Base-by-base conservation (phyloP, 2,113 vertebrate species). In the Tauraco erythrolophus region DNA sequence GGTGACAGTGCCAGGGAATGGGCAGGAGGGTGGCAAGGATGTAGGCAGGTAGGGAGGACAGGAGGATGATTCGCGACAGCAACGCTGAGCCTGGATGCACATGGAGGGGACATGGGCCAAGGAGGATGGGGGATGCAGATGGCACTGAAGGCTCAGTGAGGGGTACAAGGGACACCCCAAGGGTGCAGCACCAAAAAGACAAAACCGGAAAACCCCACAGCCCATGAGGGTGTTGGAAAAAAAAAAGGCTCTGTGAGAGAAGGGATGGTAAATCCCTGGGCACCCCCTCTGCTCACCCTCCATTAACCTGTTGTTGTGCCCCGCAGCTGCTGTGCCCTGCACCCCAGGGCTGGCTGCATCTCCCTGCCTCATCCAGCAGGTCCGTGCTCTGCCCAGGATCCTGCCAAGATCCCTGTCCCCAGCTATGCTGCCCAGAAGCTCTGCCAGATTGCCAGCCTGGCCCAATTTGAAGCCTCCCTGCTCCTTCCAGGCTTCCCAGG, bases 391-490 rank as follows among this genome's bases (percentile, higher is more conserved):
- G n/a, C 68, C 23, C 56, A 81, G 33, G 39, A 43, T 57, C 50
- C 66, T 50, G 16, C 33, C 51, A 43, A 33, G 10, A 33, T 46
- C 86, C 39, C 56, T 66, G 39, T 61, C 28, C 58, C 56, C 39
- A 77, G 19, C 14, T 61, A 4, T 7, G 21, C 43, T 56, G 27
- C 70, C 43, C 74, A 75, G 57, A 92, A 79, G n/a, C 41, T 46
- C 39, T 30, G 46, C 25, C 33, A 80, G 64, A 37, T 12, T 64
- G 28, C n/a, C 35, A 87, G 41, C 5, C 22, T 37, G 48, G 10
- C 33, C 30, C 0, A 0, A 4, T 48, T 41, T 45, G 45, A 91
- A 84, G 57, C 33, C 21, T 91, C 30, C 28, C 9, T 43, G 53
- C n/a, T 60, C 35, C 39, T 57, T 75, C 27, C 39, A 33, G 33